Evolutionary conservation across 2,888 invertebrate species (phyloP), one percentile per base, ranked within the genome.

Genomic region (Polydrusus tereticollis): DNA sequence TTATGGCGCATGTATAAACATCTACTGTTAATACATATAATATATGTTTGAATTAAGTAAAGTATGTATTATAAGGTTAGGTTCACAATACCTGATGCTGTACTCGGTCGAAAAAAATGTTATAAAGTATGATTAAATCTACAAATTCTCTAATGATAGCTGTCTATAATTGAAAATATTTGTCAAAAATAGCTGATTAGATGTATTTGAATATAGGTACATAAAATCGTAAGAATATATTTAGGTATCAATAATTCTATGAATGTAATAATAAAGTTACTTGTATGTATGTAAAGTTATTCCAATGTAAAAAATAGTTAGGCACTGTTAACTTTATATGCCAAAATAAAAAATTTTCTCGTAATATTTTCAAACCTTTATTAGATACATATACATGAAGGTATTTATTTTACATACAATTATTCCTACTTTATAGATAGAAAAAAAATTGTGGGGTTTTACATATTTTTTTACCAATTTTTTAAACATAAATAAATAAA

Each of bases 211-310:
- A 52, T 52, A 62, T 33, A 29, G n/a, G 47, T 47, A 18, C n/a
- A 26, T 50, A 63, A 33, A 50, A 12, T 18, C 7, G 8, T 50
- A n/a, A 47, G 20, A 16, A 63, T 50, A 63, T 47, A 62, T 26
- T 29, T 62, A 62, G n/a, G n/a, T 63, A 63, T 50, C 63, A 63
- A 50, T 50, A 63, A 29, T 21, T 47, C 18, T 50, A 21, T 63
- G 3, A 60, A 60, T 45, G 36, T 58, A 38, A 38, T 59, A 38
- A n/a, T 36, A 58, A 20, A 38, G 16, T 8, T 58, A 43, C 23
- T 41, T 60, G 26, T 45, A 50, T 47, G 29, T 23, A 26, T 33
- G 63, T 63, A 63, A 63, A 63, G 21, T 50, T 47, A 20, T 14
- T 45, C 63, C 63, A 63, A 63, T 63, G 47, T 63, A 16, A 14